A percentile compares a stretch with the other conserved stretches of the same genome.
phyloP scores from a whole-genome alignment of 2,888 invertebrate genomes.

The Hydrotaea cyrtoneurina region DNA sequence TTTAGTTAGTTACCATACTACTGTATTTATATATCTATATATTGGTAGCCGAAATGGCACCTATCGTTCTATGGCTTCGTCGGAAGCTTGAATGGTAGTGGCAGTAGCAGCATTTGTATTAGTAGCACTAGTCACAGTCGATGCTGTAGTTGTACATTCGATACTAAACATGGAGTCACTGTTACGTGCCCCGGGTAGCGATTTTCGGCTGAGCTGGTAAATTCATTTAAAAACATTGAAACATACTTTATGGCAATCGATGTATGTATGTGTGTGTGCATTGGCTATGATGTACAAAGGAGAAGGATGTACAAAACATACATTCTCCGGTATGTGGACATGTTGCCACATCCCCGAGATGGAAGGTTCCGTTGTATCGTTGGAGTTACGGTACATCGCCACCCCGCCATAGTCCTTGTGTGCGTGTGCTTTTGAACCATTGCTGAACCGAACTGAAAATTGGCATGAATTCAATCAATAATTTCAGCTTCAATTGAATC shows the following conservation, averaged over 20 bases:
- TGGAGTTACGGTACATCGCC: conserved; percentile 16
- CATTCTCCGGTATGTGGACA: conserved; percentile 9
- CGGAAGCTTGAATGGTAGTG: not conserved
- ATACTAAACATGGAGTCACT: conserved; percentile 59
- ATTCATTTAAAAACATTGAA: conserved; percentile 68
- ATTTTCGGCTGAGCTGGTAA: conserved; percentile 76
- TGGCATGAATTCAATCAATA: conserved; percentile 75
- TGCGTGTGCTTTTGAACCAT: conserved; percentile 65
- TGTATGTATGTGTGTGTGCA: not conserved
- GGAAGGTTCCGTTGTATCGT: not conserved
- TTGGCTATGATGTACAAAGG: not conserved
- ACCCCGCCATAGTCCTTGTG: no score
- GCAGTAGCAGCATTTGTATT: conserved; percentile 24
- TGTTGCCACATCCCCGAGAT: not conserved
- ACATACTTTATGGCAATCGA: conserved; percentile 25
- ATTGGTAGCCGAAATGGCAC: not conserved
- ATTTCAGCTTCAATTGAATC: conserved; percentile 77
- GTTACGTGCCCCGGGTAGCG: conserved; percentile 76
- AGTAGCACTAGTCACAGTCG: not conserved
- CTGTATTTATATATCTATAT: not conserved
- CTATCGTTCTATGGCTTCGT: conserved; percentile 7
- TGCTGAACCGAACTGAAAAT: conserved; percentile 59
- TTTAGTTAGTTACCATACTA: not conserved
- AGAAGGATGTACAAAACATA: not conserved
- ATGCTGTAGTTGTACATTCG: conserved; percentile 23